These are phyloP conservation scores for Pionites leucogaster DNA, from an alignment of 2,113 vertebrate genomes.

Conservation along the genomic window DNA sequence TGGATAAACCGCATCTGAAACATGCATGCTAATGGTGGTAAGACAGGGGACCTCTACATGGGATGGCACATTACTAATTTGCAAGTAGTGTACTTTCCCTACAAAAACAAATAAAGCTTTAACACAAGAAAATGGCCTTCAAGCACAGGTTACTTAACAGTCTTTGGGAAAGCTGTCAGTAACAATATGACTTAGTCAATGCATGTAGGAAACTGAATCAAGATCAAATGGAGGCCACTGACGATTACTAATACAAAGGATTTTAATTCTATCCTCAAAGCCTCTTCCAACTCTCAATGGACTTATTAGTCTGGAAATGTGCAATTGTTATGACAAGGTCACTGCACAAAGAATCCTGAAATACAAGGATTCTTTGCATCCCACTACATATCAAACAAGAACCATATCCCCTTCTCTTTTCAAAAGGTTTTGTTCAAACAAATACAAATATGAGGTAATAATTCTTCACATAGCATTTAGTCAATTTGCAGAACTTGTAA, in stretches of 20 bases:
- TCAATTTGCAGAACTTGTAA: neutral
- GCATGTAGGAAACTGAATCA: neutral
- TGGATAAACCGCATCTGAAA: neutral
- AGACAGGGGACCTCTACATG: neutral
- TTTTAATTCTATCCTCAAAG: constrained; percentile 29
- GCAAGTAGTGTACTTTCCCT: neutral
- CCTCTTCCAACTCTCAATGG: neutral
- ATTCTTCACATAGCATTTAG: neutral
- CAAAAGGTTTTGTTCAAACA: neutral
- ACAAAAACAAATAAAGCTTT: neutral
- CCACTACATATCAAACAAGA: neutral
- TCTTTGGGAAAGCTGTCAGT: neutral
- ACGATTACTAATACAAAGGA: neutral
- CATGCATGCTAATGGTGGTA: neutral
- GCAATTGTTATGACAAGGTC: constrained; percentile 39
- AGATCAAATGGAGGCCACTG: constrained; percentile 20
- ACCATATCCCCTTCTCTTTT: neutral
- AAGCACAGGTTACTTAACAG: neutral
- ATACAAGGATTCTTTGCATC: constrained; percentile 29
- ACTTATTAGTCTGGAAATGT: constrained; percentile 34
- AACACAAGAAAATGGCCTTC: neutral
- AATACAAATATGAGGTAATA: neutral
- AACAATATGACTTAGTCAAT: neutral
- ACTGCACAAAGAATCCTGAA: constrained; percentile 36
- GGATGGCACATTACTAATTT: neutral